Percentiles rank a stretch among this genome's conserved stretches.
These are phyloP conservation scores for Tribolium madens DNA, from an alignment of 1,140 invertebrate genomes.

Conservation along the genomic window DNA sequence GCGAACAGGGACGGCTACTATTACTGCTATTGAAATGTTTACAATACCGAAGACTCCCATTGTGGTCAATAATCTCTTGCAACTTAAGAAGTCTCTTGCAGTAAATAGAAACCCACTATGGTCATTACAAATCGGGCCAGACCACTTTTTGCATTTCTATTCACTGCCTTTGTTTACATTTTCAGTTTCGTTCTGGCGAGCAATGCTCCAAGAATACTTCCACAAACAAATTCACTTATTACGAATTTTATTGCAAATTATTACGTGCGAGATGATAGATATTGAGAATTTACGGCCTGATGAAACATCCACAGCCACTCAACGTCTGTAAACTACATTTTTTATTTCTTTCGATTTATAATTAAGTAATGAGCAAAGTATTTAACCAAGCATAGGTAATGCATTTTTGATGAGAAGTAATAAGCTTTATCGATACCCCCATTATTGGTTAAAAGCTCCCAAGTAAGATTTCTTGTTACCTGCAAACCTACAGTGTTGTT, in stretches of 20 bases:
- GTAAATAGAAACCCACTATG: conserved; percentile 33
- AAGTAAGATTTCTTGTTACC: too few relatives aligned
- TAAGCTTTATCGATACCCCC: too few relatives aligned
- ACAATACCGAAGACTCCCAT: conserved; percentile 30
- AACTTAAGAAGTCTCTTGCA: conserved; percentile 33
- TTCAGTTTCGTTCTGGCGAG: background rate
- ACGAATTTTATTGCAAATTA: too few relatives aligned
- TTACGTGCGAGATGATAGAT: background rate
- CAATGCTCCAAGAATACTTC: background rate
- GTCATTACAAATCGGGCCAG: conserved; percentile 36
- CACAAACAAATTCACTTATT: too few relatives aligned
- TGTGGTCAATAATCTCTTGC: conserved; percentile 35
- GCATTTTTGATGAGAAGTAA: too few relatives aligned
- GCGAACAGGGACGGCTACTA: conserved; percentile 15
- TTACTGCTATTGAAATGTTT: conserved; percentile 35
- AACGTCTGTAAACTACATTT: too few relatives aligned
- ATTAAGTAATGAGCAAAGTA: too few relatives aligned
- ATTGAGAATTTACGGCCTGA: background rate
- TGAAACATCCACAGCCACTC: background rate
- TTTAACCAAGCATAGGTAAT: too few relatives aligned
- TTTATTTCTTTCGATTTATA: too few relatives aligned
- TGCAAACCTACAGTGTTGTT: background rate
- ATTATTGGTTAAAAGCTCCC: background rate
- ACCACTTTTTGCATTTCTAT: conserved; percentile 23
- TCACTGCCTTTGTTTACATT: conserved; percentile 24